A percentile compares a stretch with the other conserved stretches of the same genome.
Evolutionary conservation across 2,113 vertebrate genomes (phyloP).

Genomic region (Pachycephala philippinensis): DNA sequence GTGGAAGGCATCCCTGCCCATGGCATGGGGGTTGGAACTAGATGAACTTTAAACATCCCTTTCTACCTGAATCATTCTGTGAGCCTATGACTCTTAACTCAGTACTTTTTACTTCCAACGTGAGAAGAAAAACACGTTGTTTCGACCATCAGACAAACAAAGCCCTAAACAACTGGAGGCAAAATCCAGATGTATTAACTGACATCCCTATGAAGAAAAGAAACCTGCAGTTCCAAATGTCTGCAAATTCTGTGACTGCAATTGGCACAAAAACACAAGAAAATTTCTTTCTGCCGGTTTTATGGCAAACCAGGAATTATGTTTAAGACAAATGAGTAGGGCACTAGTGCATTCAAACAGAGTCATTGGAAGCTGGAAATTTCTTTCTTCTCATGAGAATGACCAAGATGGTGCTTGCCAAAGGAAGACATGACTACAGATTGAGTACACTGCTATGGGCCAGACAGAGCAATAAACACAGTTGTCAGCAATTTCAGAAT

Average conservation of each 20-base stretch:
- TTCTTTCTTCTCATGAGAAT: background rate
- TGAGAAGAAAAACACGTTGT: background rate
- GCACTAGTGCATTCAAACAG: background rate
- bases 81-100: background rate
- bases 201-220: background rate
- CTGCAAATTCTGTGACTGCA: background rate
- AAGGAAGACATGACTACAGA: background rate
- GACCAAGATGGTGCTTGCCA: background rate
- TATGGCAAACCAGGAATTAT: background rate
- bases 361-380: background rate
- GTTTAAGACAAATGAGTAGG: background rate
- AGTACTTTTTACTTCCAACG: background rate
- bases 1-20: background rate
- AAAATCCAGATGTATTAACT: background rate
- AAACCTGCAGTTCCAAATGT: background rate
- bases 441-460: background rate
- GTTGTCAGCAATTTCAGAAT: background rate
- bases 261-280: background rate
- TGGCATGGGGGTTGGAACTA: background rate
- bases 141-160: background rate
- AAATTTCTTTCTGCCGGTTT: background rate
- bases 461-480: background rate
- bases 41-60: background rate
- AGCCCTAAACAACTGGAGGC: background rate
- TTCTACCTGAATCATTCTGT: background rate